Conservation (phyloP, 2,888 invertebrate species). For the Epinotia demarniana region DNA sequence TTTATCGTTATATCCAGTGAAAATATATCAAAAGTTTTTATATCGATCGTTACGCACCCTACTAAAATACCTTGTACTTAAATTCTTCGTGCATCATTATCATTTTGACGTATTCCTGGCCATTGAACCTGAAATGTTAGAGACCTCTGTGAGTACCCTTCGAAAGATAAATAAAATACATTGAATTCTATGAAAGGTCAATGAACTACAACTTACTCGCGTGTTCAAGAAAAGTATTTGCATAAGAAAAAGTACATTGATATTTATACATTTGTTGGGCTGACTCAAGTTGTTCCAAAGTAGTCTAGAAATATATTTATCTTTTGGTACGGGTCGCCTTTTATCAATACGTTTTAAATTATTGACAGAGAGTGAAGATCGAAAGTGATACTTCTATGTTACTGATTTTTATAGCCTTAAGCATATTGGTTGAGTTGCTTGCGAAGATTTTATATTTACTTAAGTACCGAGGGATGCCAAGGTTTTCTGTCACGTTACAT, state of each 20-base stretch:
- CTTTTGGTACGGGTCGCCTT: constrained; percentile 5
- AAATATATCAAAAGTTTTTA: too few relatives aligned
- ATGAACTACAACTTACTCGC: constrained; percentile 48
- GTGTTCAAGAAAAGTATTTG: constrained; percentile 44
- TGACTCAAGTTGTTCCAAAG: not conserved
- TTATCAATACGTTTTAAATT: not conserved
- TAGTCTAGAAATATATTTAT: constrained; percentile 22
- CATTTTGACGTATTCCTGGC: not conserved
- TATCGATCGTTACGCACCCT: too few relatives aligned
- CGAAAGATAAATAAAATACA: constrained; percentile 8
- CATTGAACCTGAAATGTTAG: constrained; percentile 8
- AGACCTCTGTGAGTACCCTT: not conserved
- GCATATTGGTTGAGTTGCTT: not conserved
- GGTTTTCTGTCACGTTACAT: not conserved
- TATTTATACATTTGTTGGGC: constrained; percentile 15
- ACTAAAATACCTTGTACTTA: not conserved
- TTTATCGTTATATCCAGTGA: too few relatives aligned
- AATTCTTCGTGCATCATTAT: not conserved
- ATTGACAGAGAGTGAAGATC: too few relatives aligned
- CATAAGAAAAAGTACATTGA: constrained; percentile 14
- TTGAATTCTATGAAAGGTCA: constrained; percentile 17
- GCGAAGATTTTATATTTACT: not conserved
- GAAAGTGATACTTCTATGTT: too few relatives aligned
- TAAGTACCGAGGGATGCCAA: not conserved
- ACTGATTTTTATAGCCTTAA: too few relatives aligned